These are phyloP conservation scores for Heloderma charlesbogerti DNA, from an alignment of 2,113 vertebrate genomes.

Conservation along the genomic window DNA sequence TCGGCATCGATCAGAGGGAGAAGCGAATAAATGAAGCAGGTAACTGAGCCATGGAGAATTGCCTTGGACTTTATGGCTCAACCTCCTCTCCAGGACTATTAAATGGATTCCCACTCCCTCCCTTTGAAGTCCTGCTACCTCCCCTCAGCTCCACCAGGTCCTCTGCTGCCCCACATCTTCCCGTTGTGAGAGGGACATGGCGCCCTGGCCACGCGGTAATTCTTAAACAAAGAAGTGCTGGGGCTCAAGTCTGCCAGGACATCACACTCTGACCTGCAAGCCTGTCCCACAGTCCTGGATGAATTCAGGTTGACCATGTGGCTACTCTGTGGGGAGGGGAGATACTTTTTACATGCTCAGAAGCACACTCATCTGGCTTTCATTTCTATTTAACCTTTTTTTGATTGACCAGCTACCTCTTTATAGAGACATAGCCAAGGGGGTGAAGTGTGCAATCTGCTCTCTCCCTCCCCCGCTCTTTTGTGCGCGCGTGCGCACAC, in stretches of 20 bases:
- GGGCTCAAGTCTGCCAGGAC: background rate
- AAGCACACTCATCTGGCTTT: background rate
- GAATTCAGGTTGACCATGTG: background rate
- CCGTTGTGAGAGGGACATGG: background rate
- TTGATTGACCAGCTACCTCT: background rate
- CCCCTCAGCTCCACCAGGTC: background rate
- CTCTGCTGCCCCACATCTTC: background rate
- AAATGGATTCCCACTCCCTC: slow-evolving; percentile 11
- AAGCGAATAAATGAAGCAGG: slow-evolving; percentile 40
- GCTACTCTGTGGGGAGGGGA: background rate
- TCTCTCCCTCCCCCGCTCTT: background rate
- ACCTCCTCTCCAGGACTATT: slow-evolving; percentile 16
- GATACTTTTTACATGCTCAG: background rate
- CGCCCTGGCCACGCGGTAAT: no score
- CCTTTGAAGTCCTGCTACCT: background rate
- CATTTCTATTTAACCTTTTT: background rate
- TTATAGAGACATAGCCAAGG: background rate
- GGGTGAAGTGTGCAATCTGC: background rate
- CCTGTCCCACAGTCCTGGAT: background rate
- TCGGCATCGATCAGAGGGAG: slow-evolving; percentile 41
- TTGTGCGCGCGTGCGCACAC: no score
- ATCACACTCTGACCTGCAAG: background rate
- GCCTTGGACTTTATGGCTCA: slow-evolving; percentile 30
- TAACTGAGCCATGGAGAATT: slow-evolving; percentile 48
- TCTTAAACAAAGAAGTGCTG: background rate